Evolutionary conservation across 2,888 invertebrate genomes (phyloP), one percentile per base, ranked within the genome.

Genomic region (Chloromyia formosa): DNA sequence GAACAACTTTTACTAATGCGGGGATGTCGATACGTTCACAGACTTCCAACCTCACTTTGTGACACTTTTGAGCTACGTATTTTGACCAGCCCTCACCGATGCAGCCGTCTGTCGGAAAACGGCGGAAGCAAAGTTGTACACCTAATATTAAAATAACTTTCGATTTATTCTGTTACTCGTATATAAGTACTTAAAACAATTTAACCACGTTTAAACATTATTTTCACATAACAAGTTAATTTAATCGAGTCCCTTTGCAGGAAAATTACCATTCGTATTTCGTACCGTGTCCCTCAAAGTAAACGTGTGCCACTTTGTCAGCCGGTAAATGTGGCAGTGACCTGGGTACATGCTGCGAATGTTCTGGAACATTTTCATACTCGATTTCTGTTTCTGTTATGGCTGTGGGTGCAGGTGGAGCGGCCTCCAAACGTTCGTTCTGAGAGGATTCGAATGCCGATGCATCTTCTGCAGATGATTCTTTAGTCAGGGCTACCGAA

Each of bases 201-300:
- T n/a, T n/a, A n/a, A n/a, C n/a, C n/a, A n/a, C n/a, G n/a, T n/a
- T n/a, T n/a, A n/a, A n/a, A n/a, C n/a, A n/a, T n/a, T n/a, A n/a
- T n/a, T n/a, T n/a, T n/a, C n/a, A n/a, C n/a, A n/a, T n/a, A n/a
- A n/a, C n/a, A n/a, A n/a, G n/a, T n/a, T n/a, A n/a, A n/a, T n/a
- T n/a, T n/a, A n/a, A n/a, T n/a, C n/a, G n/a, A n/a, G n/a, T n/a
- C n/a, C n/a, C n/a, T n/a, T n/a, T n/a, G n/a, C n/a, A n/a, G n/a
- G n/a, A n/a, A n/a, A 1, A n/a, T 16, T 35, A 69, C 23, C 35
- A 69, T 22, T 54, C 53, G 45, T 69, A 69, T 40, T 35, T 53
- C n/a, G 69, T 69, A 4, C 69, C 69, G 12, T 54, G 54, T 54
- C 69, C 69, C 45, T 69, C 35, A 40, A 69, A 69, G 22, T 23